Evolutionary conservation across 2,797 vertebrate genomes (phyloP).

Genomic region (Columba guinea): DNA sequence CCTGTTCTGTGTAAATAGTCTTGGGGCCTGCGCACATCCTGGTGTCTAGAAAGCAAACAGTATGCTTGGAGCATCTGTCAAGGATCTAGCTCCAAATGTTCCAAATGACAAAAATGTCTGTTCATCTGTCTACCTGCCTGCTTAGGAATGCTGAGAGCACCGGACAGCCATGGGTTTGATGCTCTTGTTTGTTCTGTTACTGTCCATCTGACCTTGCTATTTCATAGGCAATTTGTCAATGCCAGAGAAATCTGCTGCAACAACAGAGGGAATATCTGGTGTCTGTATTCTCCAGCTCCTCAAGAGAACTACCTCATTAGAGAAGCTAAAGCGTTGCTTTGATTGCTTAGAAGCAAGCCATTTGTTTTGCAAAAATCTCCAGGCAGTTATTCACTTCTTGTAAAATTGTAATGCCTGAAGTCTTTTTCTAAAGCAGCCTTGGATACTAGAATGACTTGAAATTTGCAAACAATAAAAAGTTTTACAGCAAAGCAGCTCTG

Average conservation of each 20-base stretch:
- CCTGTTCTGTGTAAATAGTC: neutral
- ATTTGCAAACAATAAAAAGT: slow-evolving; percentile 23
- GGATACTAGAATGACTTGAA: slow-evolving; percentile 8
- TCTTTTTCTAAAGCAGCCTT: neutral
- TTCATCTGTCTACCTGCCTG: neutral
- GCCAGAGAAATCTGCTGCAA: slow-evolving; percentile 32
- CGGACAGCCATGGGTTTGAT: neutral
- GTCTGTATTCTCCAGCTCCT: slow-evolving; percentile 32
- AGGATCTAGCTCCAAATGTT: neutral
- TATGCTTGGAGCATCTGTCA: neutral
- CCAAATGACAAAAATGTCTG: slow-evolving; percentile 2
- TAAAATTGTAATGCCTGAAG: slow-evolving; percentile 41
- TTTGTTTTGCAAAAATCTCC: slow-evolving; percentile 37
- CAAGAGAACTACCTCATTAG: slow-evolving; percentile 39
- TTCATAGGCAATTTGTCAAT: slow-evolving; percentile 37
- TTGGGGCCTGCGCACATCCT: neutral
- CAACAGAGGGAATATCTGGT: slow-evolving; percentile 49
- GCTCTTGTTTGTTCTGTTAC: slow-evolving; percentile 36
- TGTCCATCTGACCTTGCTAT: slow-evolving; percentile 51
- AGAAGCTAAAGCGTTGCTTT: neutral
- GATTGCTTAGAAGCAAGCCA: slow-evolving; percentile 34
- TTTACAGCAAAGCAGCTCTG: slow-evolving; percentile 27
- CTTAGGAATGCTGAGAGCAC: slow-evolving; percentile 10
- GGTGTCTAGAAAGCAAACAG: slow-evolving; percentile 30
- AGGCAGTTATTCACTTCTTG: slow-evolving; percentile 38